phyloP scores from a whole-genome alignment of 2,888 invertebrate genomes.

The Troides aeacus region DNA sequence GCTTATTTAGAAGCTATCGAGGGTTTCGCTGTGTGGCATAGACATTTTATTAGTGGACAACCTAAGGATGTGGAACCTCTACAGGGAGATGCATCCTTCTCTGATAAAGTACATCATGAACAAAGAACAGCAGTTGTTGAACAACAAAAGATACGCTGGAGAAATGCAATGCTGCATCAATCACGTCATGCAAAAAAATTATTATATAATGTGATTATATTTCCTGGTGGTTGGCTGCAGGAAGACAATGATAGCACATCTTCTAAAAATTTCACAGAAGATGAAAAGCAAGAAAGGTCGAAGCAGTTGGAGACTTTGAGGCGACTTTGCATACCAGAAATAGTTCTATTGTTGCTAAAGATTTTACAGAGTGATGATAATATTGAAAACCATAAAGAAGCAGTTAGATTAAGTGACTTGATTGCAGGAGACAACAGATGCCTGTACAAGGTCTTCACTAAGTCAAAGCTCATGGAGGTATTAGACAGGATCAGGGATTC shows the following conservation, averaged over 20 bases:
- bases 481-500: slow-evolving; percentile 89
- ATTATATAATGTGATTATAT: slow-evolving; percentile 91
- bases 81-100: slow-evolving; percentile 84
- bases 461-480: slow-evolving; percentile 87
- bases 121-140: slow-evolving; percentile 89
- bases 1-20: slow-evolving; percentile 93
- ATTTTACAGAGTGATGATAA: slow-evolving; percentile 88
- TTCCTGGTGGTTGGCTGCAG: slow-evolving; percentile 94
- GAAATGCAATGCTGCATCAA: slow-evolving; percentile 84
- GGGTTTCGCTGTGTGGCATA: slow-evolving; percentile 93
- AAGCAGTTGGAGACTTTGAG: slow-evolving; percentile 88
- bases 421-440: slow-evolving; percentile 88
- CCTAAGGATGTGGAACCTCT: slow-evolving; percentile 85
- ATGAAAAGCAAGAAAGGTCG: slow-evolving; percentile 76
- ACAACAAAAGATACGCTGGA: slow-evolving; percentile 89
- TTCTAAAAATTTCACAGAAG: slow-evolving; percentile 65
- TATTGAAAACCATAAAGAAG: slow-evolving; percentile 86
- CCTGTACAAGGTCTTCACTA: slow-evolving; percentile 90
- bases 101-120: slow-evolving; percentile 93
- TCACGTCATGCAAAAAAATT: slow-evolving; percentile 87
- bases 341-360: slow-evolving; percentile 87
- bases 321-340: slow-evolving; percentile 90
- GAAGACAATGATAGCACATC: slow-evolving; percentile 82
- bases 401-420: slow-evolving; percentile 86
- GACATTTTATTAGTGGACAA: slow-evolving; percentile 88